Evolutionary conservation across 1,140 invertebrate species (phyloP), one percentile per base, ranked within the genome.

Genomic region (Magallana gigas): DNA sequence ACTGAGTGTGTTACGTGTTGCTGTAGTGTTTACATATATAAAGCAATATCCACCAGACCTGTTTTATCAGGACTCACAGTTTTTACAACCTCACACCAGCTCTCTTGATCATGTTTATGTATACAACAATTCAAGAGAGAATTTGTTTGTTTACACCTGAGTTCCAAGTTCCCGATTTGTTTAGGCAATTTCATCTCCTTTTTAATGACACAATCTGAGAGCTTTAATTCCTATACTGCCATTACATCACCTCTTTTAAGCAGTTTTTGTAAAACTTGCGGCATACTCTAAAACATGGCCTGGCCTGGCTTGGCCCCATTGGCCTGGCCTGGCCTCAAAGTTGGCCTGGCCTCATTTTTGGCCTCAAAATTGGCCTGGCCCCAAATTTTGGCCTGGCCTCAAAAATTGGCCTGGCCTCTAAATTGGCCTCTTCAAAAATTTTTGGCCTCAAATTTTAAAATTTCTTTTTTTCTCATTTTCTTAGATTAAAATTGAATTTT

Each of bases 111-210:
- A 64, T 64, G 60, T 64, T 64, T 76, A 29, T 76, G 7, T 76
- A 36, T 36, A 29, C 68, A 76, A 76, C 23, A 36, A 76, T 76
- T 76, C 23, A 14, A 29, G 2, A 76, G 68, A 23, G 23, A 76
- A 76, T 11, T 29, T 76, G 23, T 76, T 76, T 76, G 23, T 76
- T 29, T 29, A 76, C 12, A 11, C 23, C 36, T 29, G 4, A 29
- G 12, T 8, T 76, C 36, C 23, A 29, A 76, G 23, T 29, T 9
- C 29, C 8, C 18, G 36, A 11, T 71, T 36, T 76, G 68, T 76
- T 76, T 76, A 76, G 68, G 36, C 36, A 48, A 29, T 76, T 76
- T 12, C 9, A 76, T 76, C 36, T 76, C 68, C 68, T 48, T 48
- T 48, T 76, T 29, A 76, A 29, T 12, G 68, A 76, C 23, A 12